phyloP scores from a whole-genome alignment of 2,888 invertebrate species.

The Cephus runcator region DNA sequence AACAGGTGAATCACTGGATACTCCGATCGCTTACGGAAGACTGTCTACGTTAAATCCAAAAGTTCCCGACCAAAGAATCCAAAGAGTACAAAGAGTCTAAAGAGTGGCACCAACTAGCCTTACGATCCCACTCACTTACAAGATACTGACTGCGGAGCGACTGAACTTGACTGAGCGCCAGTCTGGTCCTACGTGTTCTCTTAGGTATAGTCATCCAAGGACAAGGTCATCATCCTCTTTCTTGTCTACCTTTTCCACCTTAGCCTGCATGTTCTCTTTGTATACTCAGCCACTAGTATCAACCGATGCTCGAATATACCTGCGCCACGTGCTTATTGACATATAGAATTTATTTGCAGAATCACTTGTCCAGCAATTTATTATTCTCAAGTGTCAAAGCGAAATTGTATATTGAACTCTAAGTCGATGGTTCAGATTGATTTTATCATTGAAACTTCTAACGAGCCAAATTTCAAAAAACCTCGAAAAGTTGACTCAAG shows the following conservation, averaged over 20 bases:
- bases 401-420: too few species aligned
- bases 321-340: background rate
- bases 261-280: background rate
- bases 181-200: conserved; percentile 11
- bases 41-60: background rate
- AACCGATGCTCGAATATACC: background rate
- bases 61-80: background rate
- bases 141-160: conserved; percentile 3
- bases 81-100: background rate
- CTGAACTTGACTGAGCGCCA: conserved; percentile 36
- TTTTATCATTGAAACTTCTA: background rate
- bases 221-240: conserved; percentile 20
- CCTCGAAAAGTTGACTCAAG: background rate
- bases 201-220: conserved; percentile 5
- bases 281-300: background rate
- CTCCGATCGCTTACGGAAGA: background rate
- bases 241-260: background rate
- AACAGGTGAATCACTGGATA: conserved; percentile 19
- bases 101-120: background rate
- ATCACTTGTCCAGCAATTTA: background rate
- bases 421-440: background rate
- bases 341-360: background rate
- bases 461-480: background rate
- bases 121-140: background rate
- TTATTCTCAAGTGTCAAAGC: background rate